Evolutionary conservation across 2,113 vertebrate genomes (phyloP).

Genomic region (Sciurus niger): DNA sequence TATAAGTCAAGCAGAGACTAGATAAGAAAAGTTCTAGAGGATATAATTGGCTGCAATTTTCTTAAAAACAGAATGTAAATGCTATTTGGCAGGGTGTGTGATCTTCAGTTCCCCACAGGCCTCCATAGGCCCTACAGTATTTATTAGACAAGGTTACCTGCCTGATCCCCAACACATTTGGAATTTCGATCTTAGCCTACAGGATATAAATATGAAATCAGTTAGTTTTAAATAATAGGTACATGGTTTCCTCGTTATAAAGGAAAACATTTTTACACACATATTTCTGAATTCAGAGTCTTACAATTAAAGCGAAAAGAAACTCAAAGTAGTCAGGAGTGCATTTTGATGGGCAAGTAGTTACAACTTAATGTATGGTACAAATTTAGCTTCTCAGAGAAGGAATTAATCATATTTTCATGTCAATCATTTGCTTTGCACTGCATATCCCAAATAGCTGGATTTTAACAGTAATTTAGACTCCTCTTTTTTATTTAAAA

Average conservation of each 20-base stretch:
- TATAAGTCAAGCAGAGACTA: slow-evolving; percentile 39
- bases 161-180: not conserved
- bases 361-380: not conserved
- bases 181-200: slow-evolving; percentile 15
- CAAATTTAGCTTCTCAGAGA: slow-evolving; percentile 1
- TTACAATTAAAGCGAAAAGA: slow-evolving; percentile 47
- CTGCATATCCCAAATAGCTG: not conserved
- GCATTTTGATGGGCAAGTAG: not conserved
- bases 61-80: not conserved
- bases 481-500: slow-evolving; percentile 50
- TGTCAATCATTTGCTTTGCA: slow-evolving; percentile 27
- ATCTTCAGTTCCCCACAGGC: not conserved
- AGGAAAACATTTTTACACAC: slow-evolving; percentile 16
- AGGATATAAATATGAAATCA: slow-evolving; percentile 51
- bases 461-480: slow-evolving; percentile 52
- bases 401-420: slow-evolving; percentile 47
- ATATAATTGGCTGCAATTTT: slow-evolving; percentile 41
- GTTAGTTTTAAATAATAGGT: slow-evolving; percentile 38
- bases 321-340: slow-evolving; percentile 18
- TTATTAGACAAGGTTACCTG: not conserved
- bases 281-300: slow-evolving; percentile 20
- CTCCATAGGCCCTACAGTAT: not conserved
- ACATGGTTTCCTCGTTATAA: slow-evolving; percentile 34
- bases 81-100: not conserved
- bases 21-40: slow-evolving; percentile 40